Base-by-base conservation (phyloP, 64 coral and sea anemone genomes). In the Dendronephthya gigantea region DNA sequence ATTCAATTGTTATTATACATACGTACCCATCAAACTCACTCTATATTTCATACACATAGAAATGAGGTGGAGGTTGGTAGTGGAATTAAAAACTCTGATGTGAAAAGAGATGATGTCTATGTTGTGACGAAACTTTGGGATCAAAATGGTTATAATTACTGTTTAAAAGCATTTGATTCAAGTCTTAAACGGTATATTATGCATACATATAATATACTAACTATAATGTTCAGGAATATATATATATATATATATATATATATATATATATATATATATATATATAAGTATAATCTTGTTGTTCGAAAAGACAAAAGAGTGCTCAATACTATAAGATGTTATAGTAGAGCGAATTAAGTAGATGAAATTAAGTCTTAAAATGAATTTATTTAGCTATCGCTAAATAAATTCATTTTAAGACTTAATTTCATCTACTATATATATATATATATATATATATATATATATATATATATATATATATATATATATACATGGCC, bases 31-130 rank as follows among this genome's bases (percentile, higher is more conserved):
- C n/a, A n/a, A n/a, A n/a, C n/a, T n/a, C n/a, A n/a, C n/a, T n/a
- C n/a, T n/a, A n/a, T n/a, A n/a, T n/a, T n/a, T n/a, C n/a, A n/a
- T n/a, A n/a, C n/a, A n/a, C n/a, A n/a, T n/a, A 92, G 90, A 85
- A 92, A 88, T 79, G 90, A 92, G 58, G 82, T 14, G 22, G 87
- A 83, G 81, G 49, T 92, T 88, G 90, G 90, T n/a, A 19, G 40
- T 38, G 90, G 30, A 13, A 85, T 92, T 32, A 88, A 84, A 59
- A 83, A 92, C 27, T 84, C 90, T 6, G 86, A 66, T 25, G 22
- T 92, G 31, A 92, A 84, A 3, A 74, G 90, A 84, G 86, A 92
- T 39, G 86, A 92, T 8, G 8, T 88, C 10, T 92, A 84, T 85
- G 62, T 92, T 30, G 35, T 81, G 14, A 92, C 90, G 23, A 92